phyloP scores from a whole-genome alignment of 1,140 invertebrate species.

The Drosophila gunungcola region DNA sequence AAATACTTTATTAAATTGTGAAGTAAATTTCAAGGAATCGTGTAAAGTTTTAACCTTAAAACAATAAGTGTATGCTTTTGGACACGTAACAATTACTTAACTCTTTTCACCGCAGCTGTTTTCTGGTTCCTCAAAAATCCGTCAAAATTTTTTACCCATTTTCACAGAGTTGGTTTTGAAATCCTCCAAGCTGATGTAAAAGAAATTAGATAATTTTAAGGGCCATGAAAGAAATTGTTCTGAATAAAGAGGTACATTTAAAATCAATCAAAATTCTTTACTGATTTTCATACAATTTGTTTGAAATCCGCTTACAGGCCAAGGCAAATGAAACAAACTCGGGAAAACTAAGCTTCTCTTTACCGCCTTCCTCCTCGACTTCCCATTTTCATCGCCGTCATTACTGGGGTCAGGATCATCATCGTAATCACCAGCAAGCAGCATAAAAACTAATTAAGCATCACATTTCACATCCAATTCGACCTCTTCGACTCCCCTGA shows the following conservation, averaged over 20 bases:
- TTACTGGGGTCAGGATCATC: slow-evolving; percentile 48
- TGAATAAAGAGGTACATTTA: not conserved
- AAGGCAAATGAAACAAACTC: not conserved
- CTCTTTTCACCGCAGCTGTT: too few relatives aligned
- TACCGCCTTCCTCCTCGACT: not conserved
- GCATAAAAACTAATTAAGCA: slow-evolving; percentile 78
- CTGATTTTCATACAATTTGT: not conserved
- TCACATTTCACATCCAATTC: slow-evolving; percentile 79
- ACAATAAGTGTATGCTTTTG: too few relatives aligned
- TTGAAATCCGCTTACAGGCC: slow-evolving; percentile 17
- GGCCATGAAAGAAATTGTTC: too few relatives aligned
- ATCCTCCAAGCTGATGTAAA: too few relatives aligned
- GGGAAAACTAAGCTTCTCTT: slow-evolving; percentile 13
- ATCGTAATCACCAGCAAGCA: slow-evolving; percentile 29
- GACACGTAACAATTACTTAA: too few relatives aligned
- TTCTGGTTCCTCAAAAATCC: too few relatives aligned
- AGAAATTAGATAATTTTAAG: too few relatives aligned
- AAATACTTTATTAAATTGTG: too few relatives aligned
- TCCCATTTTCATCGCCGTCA: slow-evolving; percentile 23
- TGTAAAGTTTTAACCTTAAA: too few relatives aligned
- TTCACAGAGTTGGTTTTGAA: too few relatives aligned
- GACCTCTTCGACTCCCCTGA: slow-evolving; percentile 46
- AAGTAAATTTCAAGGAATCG: too few relatives aligned
- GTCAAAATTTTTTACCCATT: too few relatives aligned
- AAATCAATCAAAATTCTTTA: not conserved